Percentiles rank a stretch among this genome's conserved stretches.
Conservation (phyloP, 2,888 invertebrate species). For the Psococerastis gibbosa region DNA sequence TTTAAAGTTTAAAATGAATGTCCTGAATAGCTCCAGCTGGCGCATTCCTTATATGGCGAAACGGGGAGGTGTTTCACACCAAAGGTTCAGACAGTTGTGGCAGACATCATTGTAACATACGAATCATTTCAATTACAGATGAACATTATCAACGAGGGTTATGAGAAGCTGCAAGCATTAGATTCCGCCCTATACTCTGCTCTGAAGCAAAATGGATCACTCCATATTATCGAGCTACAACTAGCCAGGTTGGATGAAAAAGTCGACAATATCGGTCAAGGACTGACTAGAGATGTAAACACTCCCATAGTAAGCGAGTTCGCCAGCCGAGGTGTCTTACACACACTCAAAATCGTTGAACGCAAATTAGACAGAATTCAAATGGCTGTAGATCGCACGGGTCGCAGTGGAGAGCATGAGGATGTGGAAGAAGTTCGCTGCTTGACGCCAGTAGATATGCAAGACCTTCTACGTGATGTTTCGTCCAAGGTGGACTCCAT, state of each 20-base stretch:
- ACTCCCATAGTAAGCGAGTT: conserved; percentile 25
- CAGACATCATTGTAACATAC: too few relatives aligned
- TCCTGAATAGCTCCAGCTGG: too few relatives aligned
- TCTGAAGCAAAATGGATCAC: conserved; percentile 24
- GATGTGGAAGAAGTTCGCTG: conserved; percentile 21
- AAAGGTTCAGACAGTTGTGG: too few relatives aligned
- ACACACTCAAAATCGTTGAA: conserved; percentile 25
- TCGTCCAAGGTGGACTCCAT: conserved; percentile 27
- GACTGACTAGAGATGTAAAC: not conserved
- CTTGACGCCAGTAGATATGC: conserved; percentile 22
- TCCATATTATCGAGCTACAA: conserved; percentile 26
- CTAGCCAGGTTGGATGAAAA: conserved; percentile 23
- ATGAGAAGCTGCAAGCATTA: conserved; percentile 24
- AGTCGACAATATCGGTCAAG: conserved; percentile 18
- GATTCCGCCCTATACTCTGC: conserved; percentile 24
- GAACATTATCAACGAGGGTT: conserved; percentile 21
- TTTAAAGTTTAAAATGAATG: too few relatives aligned
- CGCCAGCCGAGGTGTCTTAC: conserved; percentile 25
- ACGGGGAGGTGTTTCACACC: too few relatives aligned
- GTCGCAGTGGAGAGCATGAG: conserved; percentile 11
- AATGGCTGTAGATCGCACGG: conserved; percentile 1
- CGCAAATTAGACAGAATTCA: conserved; percentile 23
- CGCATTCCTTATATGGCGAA: too few relatives aligned
- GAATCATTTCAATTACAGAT: not conserved
- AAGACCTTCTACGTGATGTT: conserved; percentile 25